A percentile compares a stretch with the other conserved stretches of the same genome.
These are phyloP conservation scores for Cataglyphis altisquamis DNA, from an alignment of 2,888 invertebrate species.

Conservation along the genomic window DNA sequence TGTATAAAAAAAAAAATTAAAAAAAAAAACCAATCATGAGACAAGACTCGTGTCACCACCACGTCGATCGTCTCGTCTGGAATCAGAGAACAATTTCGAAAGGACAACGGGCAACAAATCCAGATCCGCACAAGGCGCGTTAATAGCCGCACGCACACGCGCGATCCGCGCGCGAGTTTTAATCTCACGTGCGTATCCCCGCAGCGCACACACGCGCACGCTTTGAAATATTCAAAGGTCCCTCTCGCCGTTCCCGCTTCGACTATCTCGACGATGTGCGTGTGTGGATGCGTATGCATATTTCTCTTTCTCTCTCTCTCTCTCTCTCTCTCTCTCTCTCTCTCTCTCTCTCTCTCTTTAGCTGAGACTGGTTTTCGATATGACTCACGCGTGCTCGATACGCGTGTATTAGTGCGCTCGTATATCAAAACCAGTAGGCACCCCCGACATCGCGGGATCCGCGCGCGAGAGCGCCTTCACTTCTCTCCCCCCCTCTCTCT, in stretches of 20 bases:
- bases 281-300: constrained; percentile 57
- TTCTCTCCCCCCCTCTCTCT: neutral
- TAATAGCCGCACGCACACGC: constrained; percentile 22
- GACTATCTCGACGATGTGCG: constrained; percentile 12
- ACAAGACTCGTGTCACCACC: neutral
- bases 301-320: neutral
- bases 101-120: constrained; percentile 34
- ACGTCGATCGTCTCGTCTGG: constrained; percentile 14
- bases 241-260: constrained; percentile 63
- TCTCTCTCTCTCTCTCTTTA: neutral
- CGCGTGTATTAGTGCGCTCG: constrained; percentile 83
- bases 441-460: constrained; percentile 83
- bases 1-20: too few relatives aligned
- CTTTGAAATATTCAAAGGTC: constrained; percentile 81
- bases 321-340: neutral
- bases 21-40: too few relatives aligned
- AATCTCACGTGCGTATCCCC: constrained; percentile 66
- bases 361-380: constrained; percentile 83
- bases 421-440: constrained; percentile 86
- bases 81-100: constrained; percentile 56
- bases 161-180: constrained; percentile 31
- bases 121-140: constrained; percentile 2
- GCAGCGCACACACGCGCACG: constrained; percentile 71
- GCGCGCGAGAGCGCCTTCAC: constrained; percentile 31
- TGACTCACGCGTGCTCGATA: constrained; percentile 83